Evolutionary conservation across 2,113 vertebrate genomes (phyloP).

Genomic region (Megalops atlanticus): DNA sequence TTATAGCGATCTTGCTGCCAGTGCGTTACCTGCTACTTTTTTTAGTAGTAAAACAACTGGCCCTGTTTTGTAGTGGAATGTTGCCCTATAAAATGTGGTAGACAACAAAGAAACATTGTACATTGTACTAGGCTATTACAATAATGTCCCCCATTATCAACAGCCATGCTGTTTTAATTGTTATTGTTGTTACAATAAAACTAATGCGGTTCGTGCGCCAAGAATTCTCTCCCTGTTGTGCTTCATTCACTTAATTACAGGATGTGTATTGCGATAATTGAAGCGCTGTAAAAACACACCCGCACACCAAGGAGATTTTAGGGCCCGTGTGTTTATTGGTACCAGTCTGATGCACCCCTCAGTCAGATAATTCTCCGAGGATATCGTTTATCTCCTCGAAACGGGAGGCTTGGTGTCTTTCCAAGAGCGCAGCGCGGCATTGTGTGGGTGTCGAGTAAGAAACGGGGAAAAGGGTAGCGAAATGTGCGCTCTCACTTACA

Average conservation of each 20-base stretch:
- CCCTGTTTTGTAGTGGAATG: neutral
- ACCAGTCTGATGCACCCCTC: neutral
- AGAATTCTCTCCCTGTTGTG: constrained; percentile 1
- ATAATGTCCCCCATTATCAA: neutral
- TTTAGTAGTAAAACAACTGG: neutral
- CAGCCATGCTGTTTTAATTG: neutral
- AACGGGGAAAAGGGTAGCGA: neutral
- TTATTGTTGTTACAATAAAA: neutral
- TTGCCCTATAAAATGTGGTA: neutral
- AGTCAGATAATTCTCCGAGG: neutral
- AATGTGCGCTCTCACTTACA: neutral
- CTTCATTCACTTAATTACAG: neutral
- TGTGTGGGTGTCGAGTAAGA: constrained; percentile 1
- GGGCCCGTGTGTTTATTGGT: neutral
- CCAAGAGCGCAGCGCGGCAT: neutral
- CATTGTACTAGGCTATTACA: neutral
- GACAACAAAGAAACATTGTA: constrained; percentile 3
- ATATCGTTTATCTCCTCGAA: constrained; percentile 3
- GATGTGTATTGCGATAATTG: constrained; percentile 1
- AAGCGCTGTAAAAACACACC: neutral
- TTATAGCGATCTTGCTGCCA: neutral
- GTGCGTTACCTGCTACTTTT: neutral
- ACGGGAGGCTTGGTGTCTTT: neutral
- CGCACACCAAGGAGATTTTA: neutral
- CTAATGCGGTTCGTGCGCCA: neutral